Base-by-base conservation (phyloP, 1,140 invertebrate genomes). In the Apis mellifera region DNA sequence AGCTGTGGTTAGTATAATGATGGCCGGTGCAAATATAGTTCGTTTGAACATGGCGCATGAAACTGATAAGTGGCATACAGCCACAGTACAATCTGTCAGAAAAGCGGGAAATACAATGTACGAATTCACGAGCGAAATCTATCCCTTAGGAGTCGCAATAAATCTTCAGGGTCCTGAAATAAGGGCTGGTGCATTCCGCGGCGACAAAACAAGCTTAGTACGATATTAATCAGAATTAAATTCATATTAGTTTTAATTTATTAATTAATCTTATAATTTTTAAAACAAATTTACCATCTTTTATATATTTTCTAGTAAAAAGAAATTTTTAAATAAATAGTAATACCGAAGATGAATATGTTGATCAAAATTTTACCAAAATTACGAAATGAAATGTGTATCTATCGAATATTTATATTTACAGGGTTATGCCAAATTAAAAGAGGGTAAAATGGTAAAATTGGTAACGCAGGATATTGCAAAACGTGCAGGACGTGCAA, bases 141-240 rank as follows among this genome's bases (percentile, higher is more conserved):
- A 74, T 17, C 94, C 94, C 48, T 89, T 95, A 52, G 94, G 92
- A 42, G 78, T 94, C 42, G 91, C 94, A n/a, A 90, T 94, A 23
- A 92, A 95, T 84, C 92, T 94, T 17, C 89, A 90, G 76, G 93
- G 94, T 1, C 94, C 94, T 54, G 93, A 94, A 76, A 95, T 95
- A 85, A 84, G 93, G 57, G 93, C 91, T 17, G 94, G 94, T 54
- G 89, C 91, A 82, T 90, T 94, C 42, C 93, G 55, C 42, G 62
- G 82, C 19, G 83, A 85, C 59, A 9, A 64, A 11, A 71, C 62
- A 26, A 64, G 55, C 17, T 69, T 80, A 76, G 82, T 89, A 83
- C n/a, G 64, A 74, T 55, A 52, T 64, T 77, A 19, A 54, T 54
- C 68, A 64, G 21, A 8, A 7, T 26, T 32, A 70, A 32, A 73